Conservation (phyloP, 1,140 invertebrate species). For the Pseudomyrmex gracilis region DNA sequence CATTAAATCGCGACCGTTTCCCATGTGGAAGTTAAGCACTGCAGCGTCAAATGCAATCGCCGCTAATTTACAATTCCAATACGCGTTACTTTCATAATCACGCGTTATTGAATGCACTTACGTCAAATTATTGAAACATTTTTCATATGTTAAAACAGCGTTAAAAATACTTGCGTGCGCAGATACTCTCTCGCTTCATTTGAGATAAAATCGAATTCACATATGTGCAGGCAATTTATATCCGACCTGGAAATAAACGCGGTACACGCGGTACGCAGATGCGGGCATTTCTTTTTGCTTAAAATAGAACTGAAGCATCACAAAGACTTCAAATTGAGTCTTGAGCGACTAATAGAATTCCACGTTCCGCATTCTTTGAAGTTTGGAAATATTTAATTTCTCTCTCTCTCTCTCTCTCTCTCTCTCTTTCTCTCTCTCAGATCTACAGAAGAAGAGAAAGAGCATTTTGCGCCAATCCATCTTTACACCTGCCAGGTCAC, state of each 20-base stretch:
- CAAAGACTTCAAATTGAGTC: slow-evolving; percentile 17
- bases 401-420: background rate
- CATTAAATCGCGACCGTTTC: slow-evolving; percentile 45
- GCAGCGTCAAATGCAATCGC: slow-evolving; percentile 31
- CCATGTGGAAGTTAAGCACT: slow-evolving; percentile 36
- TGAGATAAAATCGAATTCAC: background rate
- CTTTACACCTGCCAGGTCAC: slow-evolving; percentile 16
- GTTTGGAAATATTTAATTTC: slow-evolving; percentile 46
- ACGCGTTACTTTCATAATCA: slow-evolving; percentile 19
- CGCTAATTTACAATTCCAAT: slow-evolving; percentile 42
- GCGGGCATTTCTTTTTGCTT: background rate
- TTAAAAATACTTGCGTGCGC: too few relatives aligned
- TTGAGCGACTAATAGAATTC: background rate
- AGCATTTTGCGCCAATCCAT: slow-evolving; percentile 21
- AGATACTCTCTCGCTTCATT: background rate
- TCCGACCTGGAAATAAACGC: too few relatives aligned
- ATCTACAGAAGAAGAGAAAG: too few relatives aligned
- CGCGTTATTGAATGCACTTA: background rate
- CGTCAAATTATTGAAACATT: slow-evolving; percentile 42
- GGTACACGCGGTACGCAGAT: too few relatives aligned
- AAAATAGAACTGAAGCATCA: background rate
- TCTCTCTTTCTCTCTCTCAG: too few relatives aligned
- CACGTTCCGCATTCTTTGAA: background rate
- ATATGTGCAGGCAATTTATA: too few relatives aligned
- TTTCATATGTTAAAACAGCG: slow-evolving; percentile 6